Conservation (phyloP, 2,113 vertebrate genomes). For the Ovis canadensis region DNA sequence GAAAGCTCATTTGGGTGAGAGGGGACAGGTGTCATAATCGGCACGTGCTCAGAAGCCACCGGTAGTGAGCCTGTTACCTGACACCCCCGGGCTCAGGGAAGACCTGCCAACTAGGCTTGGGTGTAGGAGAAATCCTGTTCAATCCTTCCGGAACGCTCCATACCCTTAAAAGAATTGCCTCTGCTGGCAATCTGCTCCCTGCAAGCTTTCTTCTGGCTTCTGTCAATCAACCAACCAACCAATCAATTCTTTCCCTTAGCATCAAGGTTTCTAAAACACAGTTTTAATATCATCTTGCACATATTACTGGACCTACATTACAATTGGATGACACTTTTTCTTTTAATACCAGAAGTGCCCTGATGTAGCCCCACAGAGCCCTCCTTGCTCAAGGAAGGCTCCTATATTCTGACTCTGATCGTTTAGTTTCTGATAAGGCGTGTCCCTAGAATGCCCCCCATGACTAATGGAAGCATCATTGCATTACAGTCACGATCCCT, state of each 20-base stretch:
- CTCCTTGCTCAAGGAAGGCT: background rate
- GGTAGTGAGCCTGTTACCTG: rapidly evolving
- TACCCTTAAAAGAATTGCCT: background rate
- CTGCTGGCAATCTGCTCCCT: background rate
- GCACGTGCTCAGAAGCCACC: too few relatives aligned
- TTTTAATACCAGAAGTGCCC: background rate
- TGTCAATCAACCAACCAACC: background rate
- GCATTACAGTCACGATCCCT: background rate
- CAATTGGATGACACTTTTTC: background rate
- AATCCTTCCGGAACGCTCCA: background rate
- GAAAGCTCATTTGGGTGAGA: background rate
- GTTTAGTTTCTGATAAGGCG: background rate
- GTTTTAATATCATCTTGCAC: background rate
- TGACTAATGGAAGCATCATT: background rate
- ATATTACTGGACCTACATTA: background rate
- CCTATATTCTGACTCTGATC: background rate
- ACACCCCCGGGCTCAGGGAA: background rate
- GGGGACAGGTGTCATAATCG: background rate
- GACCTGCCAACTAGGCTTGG: background rate
- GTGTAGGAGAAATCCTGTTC: background rate
- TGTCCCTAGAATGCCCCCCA: background rate
- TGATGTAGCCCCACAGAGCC: background rate
- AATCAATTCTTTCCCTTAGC: background rate
- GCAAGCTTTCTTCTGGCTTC: background rate
- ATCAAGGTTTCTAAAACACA: background rate